Percentiles rank a stretch among this genome's conserved stretches.
These are phyloP conservation scores for Columba janthina DNA, from an alignment of 2,113 vertebrate genomes.

Conservation along the genomic window DNA sequence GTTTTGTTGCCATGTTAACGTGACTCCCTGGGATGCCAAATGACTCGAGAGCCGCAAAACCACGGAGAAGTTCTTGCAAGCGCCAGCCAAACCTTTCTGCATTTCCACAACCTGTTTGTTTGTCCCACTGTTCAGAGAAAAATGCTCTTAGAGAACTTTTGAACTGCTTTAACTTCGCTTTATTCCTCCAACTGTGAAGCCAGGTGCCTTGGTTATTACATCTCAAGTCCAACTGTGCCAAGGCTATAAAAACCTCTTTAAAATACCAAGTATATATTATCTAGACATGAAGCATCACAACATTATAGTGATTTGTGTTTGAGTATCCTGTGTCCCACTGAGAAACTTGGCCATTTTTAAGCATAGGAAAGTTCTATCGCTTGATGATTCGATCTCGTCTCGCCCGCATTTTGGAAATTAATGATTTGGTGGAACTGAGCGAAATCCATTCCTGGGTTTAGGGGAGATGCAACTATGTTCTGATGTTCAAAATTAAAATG, in stretches of 20 bases:
- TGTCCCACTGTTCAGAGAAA: neutral
- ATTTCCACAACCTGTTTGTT: neutral
- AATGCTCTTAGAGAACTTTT: neutral
- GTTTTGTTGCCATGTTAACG: neutral
- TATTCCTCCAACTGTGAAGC: constrained; percentile 45
- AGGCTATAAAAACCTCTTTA: constrained; percentile 31
- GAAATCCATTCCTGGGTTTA: neutral
- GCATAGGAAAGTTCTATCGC: neutral
- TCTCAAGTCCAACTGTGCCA: neutral
- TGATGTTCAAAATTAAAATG: neutral
- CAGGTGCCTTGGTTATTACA: constrained; percentile 7
- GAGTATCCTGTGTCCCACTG: neutral
- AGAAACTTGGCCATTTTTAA: neutral
- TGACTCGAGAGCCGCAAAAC: neutral
- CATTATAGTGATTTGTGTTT: neutral
- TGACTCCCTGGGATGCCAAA: neutral
- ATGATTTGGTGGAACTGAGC: neutral
- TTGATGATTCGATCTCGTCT: neutral
- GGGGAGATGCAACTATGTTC: neutral
- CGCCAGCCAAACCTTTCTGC: neutral
- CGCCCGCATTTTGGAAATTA: neutral
- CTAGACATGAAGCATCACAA: constrained; percentile 11
- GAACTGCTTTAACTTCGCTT: constrained; percentile 36
- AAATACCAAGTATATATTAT: constrained; percentile 37
- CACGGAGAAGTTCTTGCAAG: neutral